phyloP scores from a whole-genome alignment of 92 coral and sea anemone genomes.

The Diadumene lineata region DNA sequence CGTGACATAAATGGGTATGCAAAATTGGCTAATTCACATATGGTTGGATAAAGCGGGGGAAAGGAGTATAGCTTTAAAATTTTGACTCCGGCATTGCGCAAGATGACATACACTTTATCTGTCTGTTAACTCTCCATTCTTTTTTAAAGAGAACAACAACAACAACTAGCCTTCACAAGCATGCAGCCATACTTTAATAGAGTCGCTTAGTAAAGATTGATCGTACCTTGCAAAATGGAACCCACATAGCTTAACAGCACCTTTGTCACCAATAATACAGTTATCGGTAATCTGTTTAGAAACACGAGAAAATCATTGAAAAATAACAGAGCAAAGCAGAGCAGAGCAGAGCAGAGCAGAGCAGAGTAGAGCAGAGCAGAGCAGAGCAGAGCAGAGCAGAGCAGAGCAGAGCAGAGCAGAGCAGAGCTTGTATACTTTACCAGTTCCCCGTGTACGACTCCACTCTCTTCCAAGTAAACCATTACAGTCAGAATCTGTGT shows the following conservation, averaged over 20 bases:
- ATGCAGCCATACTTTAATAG: too few relatives aligned
- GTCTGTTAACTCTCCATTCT: too few relatives aligned
- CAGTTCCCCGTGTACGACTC: slow-evolving; percentile 70
- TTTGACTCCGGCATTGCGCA: too few relatives aligned
- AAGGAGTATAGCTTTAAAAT: too few relatives aligned
- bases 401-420: not conserved
- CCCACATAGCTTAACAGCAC: slow-evolving; percentile 67
- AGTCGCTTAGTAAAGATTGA: too few relatives aligned
- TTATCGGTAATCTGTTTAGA: slow-evolving; percentile 61
- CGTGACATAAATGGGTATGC: too few relatives aligned
- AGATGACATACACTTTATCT: too few relatives aligned
- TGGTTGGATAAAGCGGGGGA: too few relatives aligned
- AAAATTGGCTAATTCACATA: too few relatives aligned
- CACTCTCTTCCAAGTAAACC: slow-evolving; percentile 65
- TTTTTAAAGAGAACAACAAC: too few relatives aligned
- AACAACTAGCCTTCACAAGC: too few relatives aligned
- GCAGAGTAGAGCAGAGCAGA: not conserved
- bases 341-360: not conserved
- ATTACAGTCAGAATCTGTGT: slow-evolving; percentile 65
- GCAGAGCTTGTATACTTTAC: slow-evolving; percentile 31
- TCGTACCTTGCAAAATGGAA: slow-evolving; percentile 79
- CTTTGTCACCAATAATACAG: slow-evolving; percentile 74
- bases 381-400: not conserved
- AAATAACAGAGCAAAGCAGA: not conserved
- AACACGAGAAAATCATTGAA: not conserved